phyloP scores from a whole-genome alignment of 2,797 vertebrate genomes.

The Falco columbarius region DNA sequence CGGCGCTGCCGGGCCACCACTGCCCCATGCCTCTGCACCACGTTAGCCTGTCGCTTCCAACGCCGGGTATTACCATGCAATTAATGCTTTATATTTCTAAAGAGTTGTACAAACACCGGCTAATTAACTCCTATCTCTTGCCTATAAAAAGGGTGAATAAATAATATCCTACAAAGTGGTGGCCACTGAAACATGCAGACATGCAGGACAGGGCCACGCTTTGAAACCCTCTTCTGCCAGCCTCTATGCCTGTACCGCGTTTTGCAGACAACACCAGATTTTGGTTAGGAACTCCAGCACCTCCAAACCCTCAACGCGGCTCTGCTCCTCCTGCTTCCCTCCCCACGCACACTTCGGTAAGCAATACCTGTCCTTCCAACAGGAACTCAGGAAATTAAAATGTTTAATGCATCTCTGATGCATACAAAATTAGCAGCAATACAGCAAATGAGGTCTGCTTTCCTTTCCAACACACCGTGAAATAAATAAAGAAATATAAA shows the following conservation, averaged over 20 bases:
- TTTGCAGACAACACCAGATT: not conserved
- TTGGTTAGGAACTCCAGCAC: not conserved
- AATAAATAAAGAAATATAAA: not conserved
- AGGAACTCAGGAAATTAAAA: not conserved
- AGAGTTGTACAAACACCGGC: not conserved
- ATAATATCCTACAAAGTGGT: not conserved
- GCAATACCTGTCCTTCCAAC: not conserved
- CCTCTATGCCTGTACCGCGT: not conserved
- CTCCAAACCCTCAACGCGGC: not conserved
- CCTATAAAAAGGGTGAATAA: not conserved
- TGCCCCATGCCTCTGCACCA: not conserved
- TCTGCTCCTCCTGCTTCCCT: not conserved
- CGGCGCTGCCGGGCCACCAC: not conserved
- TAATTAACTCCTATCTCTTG: not conserved
- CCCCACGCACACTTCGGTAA: rapidly evolving
- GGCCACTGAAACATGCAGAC: not conserved
- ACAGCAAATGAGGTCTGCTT: not conserved
- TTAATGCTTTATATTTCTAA: not conserved
- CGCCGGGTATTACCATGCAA: not conserved
- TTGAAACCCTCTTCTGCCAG: not conserved
- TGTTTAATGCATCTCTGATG: not conserved
- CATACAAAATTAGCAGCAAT: not conserved
- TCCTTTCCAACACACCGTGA: not conserved
- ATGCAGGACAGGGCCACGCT: not conserved
- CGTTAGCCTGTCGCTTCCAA: not conserved